Base-by-base conservation (phyloP, 2,888 invertebrate genomes). In the Ophion costatus region DNA sequence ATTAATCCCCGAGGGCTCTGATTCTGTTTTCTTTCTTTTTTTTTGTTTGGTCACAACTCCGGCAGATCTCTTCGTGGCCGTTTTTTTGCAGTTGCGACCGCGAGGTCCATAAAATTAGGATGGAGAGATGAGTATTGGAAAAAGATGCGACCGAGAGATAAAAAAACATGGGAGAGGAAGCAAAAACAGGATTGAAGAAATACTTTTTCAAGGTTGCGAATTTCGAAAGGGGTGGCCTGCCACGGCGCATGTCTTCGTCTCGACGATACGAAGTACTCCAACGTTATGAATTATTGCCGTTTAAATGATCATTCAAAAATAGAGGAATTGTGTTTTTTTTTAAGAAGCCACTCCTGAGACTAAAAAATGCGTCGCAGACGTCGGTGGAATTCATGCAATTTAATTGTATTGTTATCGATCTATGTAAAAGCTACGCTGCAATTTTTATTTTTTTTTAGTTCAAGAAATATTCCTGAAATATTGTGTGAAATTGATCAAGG, bases 231-330 rank as follows among this genome's bases (percentile, higher is more conserved):
- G 51, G 73, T 38, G 75, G 57, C 69, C 56, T 64, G 64, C 79
- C 69, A 17, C 33, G 10, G 82, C 86, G 85, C 86, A 89, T 85
- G 86, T 85, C 87, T 88, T 86, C 82, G 79, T 85, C 33, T 80
- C 89, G 90, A 88, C 70, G 73, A 70, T 88, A 86, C 86, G 78
- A 83, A 79, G 76, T 87, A 83, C 78, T 73, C 87, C 87, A 75
- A 78, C 67, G 76, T 85, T 78, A 77, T 67, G 76, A 76, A 80
- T 80, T 76, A 82, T 82, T 77, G 85, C 79, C 73, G 80, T 85
- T 83, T 84, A 82, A 77, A 85, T n/a, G 69, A 83, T n/a, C n/a
- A n/a, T 80, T 82, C 67, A 75, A 75, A 64, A 70, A 80, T 78
- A 70, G 80, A 75, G 80, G n/a, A n/a, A 84, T 80, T 61, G 29